phyloP scores from a whole-genome alignment of 2,797 vertebrate genomes.

The Channa striata region DNA sequence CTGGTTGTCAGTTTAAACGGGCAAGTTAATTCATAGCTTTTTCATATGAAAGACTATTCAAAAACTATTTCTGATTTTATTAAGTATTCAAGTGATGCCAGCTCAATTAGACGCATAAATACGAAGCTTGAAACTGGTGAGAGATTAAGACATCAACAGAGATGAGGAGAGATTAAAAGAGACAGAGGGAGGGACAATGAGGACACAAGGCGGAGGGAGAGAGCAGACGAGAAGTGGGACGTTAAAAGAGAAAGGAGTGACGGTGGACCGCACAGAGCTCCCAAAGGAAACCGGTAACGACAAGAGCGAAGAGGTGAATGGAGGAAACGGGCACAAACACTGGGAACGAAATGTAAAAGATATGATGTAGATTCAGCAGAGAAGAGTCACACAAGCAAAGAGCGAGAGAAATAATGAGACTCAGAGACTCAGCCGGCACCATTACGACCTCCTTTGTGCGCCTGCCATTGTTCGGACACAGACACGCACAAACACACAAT shows the following conservation, averaged over 20 bases:
- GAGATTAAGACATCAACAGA: conserved; percentile 49
- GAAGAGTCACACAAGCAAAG: neutral
- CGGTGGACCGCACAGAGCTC: neutral
- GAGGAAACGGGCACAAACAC: neutral
- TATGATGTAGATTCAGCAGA: conserved; percentile 1
- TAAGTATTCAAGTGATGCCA: conserved; percentile 76
- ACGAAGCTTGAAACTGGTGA: conserved; percentile 66
- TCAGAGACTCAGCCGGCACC: conserved; percentile 11
- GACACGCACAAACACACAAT: conserved; percentile 31
- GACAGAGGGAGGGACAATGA: conserved; percentile 40
- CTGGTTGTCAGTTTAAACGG: neutral
- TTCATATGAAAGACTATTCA: neutral
- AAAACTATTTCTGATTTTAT: conserved; percentile 71
- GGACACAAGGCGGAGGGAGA: conserved; percentile 19
- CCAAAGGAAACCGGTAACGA: conserved; percentile 14
- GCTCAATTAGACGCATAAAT: conserved; percentile 77
- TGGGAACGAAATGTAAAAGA: neutral
- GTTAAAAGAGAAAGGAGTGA: conserved; percentile 3
- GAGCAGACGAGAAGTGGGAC: neutral
- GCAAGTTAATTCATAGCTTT: neutral
- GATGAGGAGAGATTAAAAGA: conserved; percentile 50
- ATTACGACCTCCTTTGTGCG: conserved; percentile 30
- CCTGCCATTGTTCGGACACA: conserved; percentile 6
- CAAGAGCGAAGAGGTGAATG: conserved; percentile 26
- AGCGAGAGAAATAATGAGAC: conserved; percentile 3